Conservation (phyloP, 2,797 vertebrate species). For the Astyanax mexicanus region DNA sequence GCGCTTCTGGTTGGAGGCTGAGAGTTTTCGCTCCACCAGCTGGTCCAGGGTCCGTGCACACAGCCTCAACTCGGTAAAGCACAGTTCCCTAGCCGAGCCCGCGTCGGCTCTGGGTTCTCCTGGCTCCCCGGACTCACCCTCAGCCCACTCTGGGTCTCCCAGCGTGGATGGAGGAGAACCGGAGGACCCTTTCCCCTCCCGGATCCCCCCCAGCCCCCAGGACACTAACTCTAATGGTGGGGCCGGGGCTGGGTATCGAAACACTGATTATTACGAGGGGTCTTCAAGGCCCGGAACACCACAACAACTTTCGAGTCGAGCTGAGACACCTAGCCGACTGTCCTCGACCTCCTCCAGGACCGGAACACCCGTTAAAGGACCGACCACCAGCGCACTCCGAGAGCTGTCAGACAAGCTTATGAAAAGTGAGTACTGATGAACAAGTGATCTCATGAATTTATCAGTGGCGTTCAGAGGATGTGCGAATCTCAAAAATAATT, state of each 20-base stretch:
- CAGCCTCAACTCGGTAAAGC: slow-evolving; percentile 96
- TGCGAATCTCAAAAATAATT: too few relatives aligned
- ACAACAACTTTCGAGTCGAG: slow-evolving; percentile 46
- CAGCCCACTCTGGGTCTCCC: slow-evolving; percentile 24
- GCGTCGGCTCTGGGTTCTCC: slow-evolving; percentile 70
- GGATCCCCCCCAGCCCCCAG: slow-evolving; percentile 53
- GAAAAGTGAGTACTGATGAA: slow-evolving; percentile 88
- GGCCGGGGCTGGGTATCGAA: slow-evolving; percentile 62
- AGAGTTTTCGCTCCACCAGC: slow-evolving; percentile 93
- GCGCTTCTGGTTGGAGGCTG: slow-evolving; percentile 95
- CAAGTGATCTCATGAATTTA: background rate
- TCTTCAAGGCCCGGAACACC: slow-evolving; percentile 56
- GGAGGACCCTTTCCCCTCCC: slow-evolving; percentile 44
- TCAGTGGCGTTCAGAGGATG: too few relatives aligned
- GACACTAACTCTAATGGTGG: slow-evolving; percentile 66
- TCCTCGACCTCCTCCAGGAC: slow-evolving; percentile 74
- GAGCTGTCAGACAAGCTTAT: slow-evolving; percentile 93
- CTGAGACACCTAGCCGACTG: slow-evolving; percentile 72
- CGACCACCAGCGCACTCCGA: slow-evolving; percentile 80
- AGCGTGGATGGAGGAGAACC: slow-evolving; percentile 48
- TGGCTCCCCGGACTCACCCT: slow-evolving; percentile 60
- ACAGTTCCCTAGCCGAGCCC: slow-evolving; percentile 93
- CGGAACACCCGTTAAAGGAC: slow-evolving; percentile 81
- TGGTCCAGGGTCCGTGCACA: slow-evolving; percentile 95
- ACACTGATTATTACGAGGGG: slow-evolving; percentile 42